phyloP scores from a whole-genome alignment of 2,797 vertebrate genomes.

The Rhinophrynus dorsalis region DNA sequence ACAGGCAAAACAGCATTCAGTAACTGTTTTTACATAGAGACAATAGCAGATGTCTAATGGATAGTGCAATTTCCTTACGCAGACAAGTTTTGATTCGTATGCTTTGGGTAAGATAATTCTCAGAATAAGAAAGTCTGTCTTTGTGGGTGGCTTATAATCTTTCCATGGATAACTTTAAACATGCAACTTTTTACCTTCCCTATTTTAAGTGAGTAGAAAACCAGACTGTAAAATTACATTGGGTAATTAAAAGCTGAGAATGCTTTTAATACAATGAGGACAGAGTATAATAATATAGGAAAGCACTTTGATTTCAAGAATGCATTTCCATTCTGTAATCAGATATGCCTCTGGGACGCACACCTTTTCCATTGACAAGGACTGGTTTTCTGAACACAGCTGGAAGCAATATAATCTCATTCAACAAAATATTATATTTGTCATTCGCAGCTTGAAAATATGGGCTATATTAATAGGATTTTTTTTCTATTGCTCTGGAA shows the following conservation, averaged over 20 bases:
- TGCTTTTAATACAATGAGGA: background rate
- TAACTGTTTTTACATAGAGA: slow-evolving; percentile 33
- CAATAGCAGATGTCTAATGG: slow-evolving; percentile 31
- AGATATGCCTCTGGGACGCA: slow-evolving; percentile 30
- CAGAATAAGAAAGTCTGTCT: slow-evolving; percentile 14
- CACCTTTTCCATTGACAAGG: slow-evolving; percentile 37
- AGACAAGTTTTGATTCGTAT: slow-evolving; percentile 18
- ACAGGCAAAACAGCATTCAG: slow-evolving; percentile 8
- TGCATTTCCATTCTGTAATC: slow-evolving; percentile 12
- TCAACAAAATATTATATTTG: slow-evolving; percentile 26
- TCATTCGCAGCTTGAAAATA: slow-evolving; percentile 26
- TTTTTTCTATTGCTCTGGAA: slow-evolving; percentile 1
- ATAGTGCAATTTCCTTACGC: slow-evolving; percentile 30
- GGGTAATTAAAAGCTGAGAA: slow-evolving; percentile 16
- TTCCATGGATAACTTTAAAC: slow-evolving; percentile 19
- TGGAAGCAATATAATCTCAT: slow-evolving; percentile 35
- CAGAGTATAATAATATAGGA: background rate
- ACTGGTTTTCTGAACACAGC: slow-evolving; percentile 16
- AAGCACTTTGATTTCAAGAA: slow-evolving; percentile 15
- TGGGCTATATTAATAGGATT: slow-evolving; percentile 32
- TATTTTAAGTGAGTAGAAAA: slow-evolving; percentile 15
- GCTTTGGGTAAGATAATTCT: slow-evolving; percentile 30
- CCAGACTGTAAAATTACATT: slow-evolving; percentile 25
- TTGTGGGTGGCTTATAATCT: slow-evolving; percentile 35
- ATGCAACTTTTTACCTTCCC: background rate